phyloP scores from a whole-genome alignment of 2,797 vertebrate genomes.

The Clarias platycephalus region DNA sequence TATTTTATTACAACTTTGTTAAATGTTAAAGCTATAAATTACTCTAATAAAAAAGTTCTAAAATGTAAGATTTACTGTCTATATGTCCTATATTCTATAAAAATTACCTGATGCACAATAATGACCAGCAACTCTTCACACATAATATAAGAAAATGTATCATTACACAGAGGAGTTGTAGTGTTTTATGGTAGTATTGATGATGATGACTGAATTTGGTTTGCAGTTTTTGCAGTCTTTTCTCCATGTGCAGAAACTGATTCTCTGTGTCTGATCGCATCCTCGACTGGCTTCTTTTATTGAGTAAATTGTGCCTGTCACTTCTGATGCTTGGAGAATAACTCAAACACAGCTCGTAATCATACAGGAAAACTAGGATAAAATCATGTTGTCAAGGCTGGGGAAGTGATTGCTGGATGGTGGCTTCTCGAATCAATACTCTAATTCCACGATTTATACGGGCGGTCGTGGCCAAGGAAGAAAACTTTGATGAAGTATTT shows the following conservation, averaged over 20 bases:
- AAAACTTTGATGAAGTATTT: slow-evolving; percentile 98
- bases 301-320: slow-evolving; percentile 99
- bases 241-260: slow-evolving; percentile 75
- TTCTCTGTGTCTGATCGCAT: slow-evolving; percentile 91
- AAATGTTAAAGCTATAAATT: neutral
- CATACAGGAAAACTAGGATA: slow-evolving; percentile 99
- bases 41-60: neutral
- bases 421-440: slow-evolving; percentile 95
- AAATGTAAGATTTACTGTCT: no score
- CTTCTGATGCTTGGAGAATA: slow-evolving; percentile 97
- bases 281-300: slow-evolving; percentile 95
- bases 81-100: neutral
- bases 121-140: slow-evolving; percentile 62
- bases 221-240: slow-evolving; percentile 71
- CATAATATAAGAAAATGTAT: slow-evolving; percentile 53
- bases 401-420: slow-evolving; percentile 98
- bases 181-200: slow-evolving; percentile 93
- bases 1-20: neutral
- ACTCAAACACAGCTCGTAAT: slow-evolving; percentile 99
- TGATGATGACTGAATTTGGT: slow-evolving; percentile 85
- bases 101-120: neutral
- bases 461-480: slow-evolving; percentile 89
- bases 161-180: slow-evolving; percentile 35
- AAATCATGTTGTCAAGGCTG: slow-evolving; percentile 99
- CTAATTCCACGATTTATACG: slow-evolving; percentile 99